Evolutionary conservation across 1,140 invertebrate genomes (phyloP).

Genomic region (Drosophila pseudoobscura): DNA sequence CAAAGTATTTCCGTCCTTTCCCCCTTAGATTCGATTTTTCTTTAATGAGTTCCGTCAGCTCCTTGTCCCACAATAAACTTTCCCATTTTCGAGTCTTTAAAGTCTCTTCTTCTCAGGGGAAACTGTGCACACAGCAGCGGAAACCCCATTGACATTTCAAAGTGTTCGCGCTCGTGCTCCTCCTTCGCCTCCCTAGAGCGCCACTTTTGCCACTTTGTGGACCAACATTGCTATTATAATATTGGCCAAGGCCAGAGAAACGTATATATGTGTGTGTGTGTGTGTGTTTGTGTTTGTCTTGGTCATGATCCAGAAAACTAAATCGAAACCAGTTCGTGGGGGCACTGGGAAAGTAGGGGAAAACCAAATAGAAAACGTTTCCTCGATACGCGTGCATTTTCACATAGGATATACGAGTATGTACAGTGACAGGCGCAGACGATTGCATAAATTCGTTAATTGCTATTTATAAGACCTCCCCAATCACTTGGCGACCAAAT

Average conservation of each 20-base stretch:
- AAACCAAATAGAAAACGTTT: constrained; percentile 24
- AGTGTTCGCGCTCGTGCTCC: constrained; percentile 4
- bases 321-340: constrained; percentile 35
- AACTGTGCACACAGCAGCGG: constrained; percentile 6
- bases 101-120: neutral
- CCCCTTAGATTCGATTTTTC: too few species aligned
- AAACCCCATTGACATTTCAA: constrained; percentile 26
- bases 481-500: constrained; percentile 48
- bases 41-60: too few species aligned
- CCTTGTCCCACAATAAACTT: too few species aligned
- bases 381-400: constrained; percentile 24
- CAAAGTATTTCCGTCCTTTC: too few species aligned
- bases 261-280: neutral
- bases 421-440: constrained; percentile 15
- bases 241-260: constrained; percentile 40
- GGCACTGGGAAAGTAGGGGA: constrained; percentile 14
- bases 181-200: neutral
- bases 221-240: constrained; percentile 14
- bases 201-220: constrained; percentile 15
- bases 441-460: constrained; percentile 77
- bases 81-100: too few species aligned
- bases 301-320: constrained; percentile 46
- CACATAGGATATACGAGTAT: constrained; percentile 19
- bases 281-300: constrained; percentile 15
- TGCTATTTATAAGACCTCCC: constrained; percentile 64